These are phyloP conservation scores for Neodon shergylaensis DNA, from an alignment of 2,113 vertebrate species.

Conservation along the genomic window DNA sequence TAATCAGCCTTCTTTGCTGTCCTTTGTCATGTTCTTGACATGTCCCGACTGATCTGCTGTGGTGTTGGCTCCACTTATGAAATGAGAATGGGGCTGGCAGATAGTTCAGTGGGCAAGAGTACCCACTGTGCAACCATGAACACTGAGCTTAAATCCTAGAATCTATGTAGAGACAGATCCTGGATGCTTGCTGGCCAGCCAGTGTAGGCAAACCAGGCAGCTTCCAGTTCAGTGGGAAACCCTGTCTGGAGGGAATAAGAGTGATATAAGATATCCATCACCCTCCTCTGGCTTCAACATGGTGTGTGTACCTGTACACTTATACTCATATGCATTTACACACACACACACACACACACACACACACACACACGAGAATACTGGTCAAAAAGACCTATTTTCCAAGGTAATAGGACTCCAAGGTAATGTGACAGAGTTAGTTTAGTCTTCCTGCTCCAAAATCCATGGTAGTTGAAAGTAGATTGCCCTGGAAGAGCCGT, in stretches of 20 bases:
- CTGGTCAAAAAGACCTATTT: not conserved
- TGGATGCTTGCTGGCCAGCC: not conserved
- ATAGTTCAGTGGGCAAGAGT: not conserved
- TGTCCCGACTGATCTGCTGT: not conserved
- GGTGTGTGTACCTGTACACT: not conserved
- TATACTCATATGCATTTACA: not conserved
- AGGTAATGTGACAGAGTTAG: no score
- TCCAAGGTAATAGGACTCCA: not conserved
- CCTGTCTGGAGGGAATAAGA: not conserved
- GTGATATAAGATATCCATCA: not conserved
- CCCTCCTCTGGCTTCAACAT: not conserved
- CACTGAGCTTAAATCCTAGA: not conserved
- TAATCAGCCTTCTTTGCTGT: not conserved
- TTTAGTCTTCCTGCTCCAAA: not conserved
- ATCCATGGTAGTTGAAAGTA: not conserved
- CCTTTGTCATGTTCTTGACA: not conserved
- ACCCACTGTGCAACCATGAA: not conserved
- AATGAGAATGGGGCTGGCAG: not conserved
- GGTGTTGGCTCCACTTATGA: not conserved
- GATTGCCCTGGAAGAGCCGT: not conserved
- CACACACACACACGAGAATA: not conserved
- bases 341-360: not conserved
- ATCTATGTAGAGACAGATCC: not conserved
- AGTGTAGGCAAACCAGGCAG: not conserved
- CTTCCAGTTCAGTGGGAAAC: not conserved